Evolutionary conservation across 2,888 invertebrate genomes (phyloP), one percentile per base, ranked within the genome.

Genomic region (Tetheella fluctuosa): DNA sequence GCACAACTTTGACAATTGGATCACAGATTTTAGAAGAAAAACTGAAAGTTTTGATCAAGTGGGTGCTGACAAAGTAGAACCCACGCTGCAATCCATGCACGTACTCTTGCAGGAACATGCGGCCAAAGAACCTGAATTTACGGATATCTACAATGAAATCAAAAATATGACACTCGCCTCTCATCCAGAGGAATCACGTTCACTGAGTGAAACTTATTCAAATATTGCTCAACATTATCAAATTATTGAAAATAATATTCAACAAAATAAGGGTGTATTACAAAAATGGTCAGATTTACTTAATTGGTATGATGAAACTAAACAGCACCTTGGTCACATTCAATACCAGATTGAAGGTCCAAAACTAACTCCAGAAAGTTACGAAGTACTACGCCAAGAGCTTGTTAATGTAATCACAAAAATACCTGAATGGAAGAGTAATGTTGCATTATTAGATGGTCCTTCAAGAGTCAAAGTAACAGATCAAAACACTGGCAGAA

Each of bases 201-300:
- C 95, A 0, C 86, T 98, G 3, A 95, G 96, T 71, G 95, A 96
- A 66, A 95, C 96, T 0, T 97, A 97, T 78, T 95, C 96, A 0
- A 94, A 95, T 23, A 91, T 98, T 58, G 96, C 96, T 17, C 94
- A 95, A 54, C 95, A 96, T 75, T 98, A 97, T 77, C 96, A 97
- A 86, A 94, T 95, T 12, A 93, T 97, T 42, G 96, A 97, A 78
- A 95, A 95, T 48, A 95, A 95, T 70, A 94, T 98, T 69, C 94
- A 95, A 72, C 95, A 95, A 71, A 97, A 97, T 84, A 97, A 96
- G 81, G 93, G 92, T 0, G 94, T 95, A 4, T 84, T 98, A 28
- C 96, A 97, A 79, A 96, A 96, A 77, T 97, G 98, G 97, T 95
- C 95, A 0, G 97, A 97, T 74, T 93, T 98, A 28, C 86, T 97